Percentiles rank a stretch among this genome's conserved stretches.
phyloP scores from a whole-genome alignment of 2,888 invertebrate species.

The Drosophila affinis region DNA sequence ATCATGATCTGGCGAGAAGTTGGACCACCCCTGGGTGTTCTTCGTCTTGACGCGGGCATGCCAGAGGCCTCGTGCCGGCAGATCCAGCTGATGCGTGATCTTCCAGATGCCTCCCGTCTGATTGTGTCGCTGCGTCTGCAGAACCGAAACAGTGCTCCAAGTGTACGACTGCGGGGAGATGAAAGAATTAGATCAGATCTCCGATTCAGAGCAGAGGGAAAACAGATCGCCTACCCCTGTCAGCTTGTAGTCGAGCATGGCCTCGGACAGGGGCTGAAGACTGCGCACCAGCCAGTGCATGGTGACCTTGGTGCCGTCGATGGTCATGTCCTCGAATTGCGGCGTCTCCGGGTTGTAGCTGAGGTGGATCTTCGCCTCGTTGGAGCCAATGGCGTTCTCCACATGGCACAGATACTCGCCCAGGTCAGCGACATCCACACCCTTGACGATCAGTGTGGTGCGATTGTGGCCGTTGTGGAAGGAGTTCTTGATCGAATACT shows the following conservation, averaged over 20 bases:
- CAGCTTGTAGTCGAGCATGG: conserved; percentile 80
- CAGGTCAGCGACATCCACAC: conserved; percentile 87
- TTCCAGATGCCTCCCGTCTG: conserved; percentile 81
- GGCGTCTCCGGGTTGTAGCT: conserved; percentile 81
- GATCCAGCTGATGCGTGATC: conserved; percentile 80
- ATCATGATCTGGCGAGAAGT: conserved; percentile 77
- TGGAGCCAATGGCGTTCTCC: conserved; percentile 79
- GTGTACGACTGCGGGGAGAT: conserved; percentile 64
- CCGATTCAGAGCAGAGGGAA: neutral
- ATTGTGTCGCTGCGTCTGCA: conserved; percentile 77
- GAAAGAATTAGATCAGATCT: neutral
- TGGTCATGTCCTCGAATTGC: conserved; percentile 74
- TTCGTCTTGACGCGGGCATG: conserved; percentile 80
- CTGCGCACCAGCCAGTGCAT: conserved; percentile 82
- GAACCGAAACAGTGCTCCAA: conserved; percentile 80
- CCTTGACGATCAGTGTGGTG: conserved; percentile 88
- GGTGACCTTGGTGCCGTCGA: conserved; percentile 75
- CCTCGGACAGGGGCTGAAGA: conserved; percentile 81
- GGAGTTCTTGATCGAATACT: conserved; percentile 84
- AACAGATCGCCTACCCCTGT: conserved; percentile 71
- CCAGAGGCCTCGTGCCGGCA: conserved; percentile 78
- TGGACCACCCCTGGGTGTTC: conserved; percentile 82
- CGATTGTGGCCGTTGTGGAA: conserved; percentile 79
- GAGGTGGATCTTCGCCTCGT: conserved; percentile 73
- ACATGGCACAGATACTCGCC: conserved; percentile 91